Evolutionary conservation across 1,140 invertebrate genomes (phyloP), one percentile per base, ranked within the genome.

Genomic region (Caenorhabditis elegans): DNA sequence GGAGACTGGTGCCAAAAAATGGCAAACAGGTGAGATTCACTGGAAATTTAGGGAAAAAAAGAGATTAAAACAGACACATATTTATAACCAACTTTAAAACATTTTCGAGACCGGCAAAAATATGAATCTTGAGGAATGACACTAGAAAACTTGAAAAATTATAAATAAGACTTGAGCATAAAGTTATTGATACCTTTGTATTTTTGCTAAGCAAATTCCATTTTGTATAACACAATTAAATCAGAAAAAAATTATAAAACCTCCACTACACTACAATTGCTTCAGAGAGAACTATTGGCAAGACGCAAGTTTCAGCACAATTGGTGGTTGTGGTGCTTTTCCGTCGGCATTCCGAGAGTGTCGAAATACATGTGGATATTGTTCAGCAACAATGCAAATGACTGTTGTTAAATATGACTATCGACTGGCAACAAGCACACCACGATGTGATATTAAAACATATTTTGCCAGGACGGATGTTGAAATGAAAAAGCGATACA

Each of bases 281-380:
- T n/a, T n/a, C n/a, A 70, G 60, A 70, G 60, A 70, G 43, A 70
- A 70, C 60, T 70, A 70, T 17, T 70, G 60, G 60, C 60, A 70
- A 36, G 60, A 70, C 19, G 60, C 60, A 22, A 70, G 60, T 39
- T 70, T 70, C 60, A 70, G 60, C 19, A 70, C 60, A 24, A 70
- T 70, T 22, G 60, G 60, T 6, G 82, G 89, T 28, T 87, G 86
- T 76, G 78, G 77, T 0, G 83, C 87, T 24, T 83, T 87, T 39
- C 86, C 86, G 4, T 83, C 89, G 22, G 86, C 86, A 11, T 87
- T 87, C 47, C 36, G 86, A 39, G 82, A 88, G 22, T 87, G 84
- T 48, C 43, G 83, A 55, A 43, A 80, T 8, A 87, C 86, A 15
- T 87, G 86, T 86, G 87, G 86, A 22, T 87, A 85, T 53, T 86